Conservation (phyloP, 2,113 vertebrate genomes). For the Trochalopteron elliotii region DNA sequence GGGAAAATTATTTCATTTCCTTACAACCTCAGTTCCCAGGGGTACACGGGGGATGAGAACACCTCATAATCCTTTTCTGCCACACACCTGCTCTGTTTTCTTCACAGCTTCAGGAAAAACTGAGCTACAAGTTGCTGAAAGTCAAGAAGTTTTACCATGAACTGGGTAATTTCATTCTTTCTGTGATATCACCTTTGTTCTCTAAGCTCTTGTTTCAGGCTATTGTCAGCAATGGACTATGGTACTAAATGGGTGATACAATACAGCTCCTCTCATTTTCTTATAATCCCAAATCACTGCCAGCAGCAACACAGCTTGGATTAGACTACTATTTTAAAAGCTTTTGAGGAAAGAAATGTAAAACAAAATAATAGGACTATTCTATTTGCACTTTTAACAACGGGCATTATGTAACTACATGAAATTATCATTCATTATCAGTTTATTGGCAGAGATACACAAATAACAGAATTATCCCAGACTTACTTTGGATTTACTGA, state of each 20-base stretch:
- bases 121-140: not conserved
- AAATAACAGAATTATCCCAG: not conserved
- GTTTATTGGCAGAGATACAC: conserved; percentile 1
- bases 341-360: not conserved
- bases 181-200: not conserved
- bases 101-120: not conserved
- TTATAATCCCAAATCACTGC: not conserved
- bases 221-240: not conserved
- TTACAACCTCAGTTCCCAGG: not conserved
- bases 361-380: not conserved
- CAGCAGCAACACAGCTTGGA: not conserved
- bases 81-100: not conserved
- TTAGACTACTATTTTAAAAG: not conserved
- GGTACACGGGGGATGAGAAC: not conserved
- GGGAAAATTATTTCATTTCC: not conserved
- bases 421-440: conserved; percentile 17
- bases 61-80: not conserved
- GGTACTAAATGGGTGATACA: not conserved
- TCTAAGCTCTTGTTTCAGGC: not conserved
- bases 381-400: not conserved
- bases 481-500: not conserved
- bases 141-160: accelerated
- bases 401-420: not conserved
- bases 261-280: not conserved
- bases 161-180: not conserved